Evolutionary conservation across 2,797 vertebrate genomes (phyloP).

Genomic region (Kryptopterus vitreolus): DNA sequence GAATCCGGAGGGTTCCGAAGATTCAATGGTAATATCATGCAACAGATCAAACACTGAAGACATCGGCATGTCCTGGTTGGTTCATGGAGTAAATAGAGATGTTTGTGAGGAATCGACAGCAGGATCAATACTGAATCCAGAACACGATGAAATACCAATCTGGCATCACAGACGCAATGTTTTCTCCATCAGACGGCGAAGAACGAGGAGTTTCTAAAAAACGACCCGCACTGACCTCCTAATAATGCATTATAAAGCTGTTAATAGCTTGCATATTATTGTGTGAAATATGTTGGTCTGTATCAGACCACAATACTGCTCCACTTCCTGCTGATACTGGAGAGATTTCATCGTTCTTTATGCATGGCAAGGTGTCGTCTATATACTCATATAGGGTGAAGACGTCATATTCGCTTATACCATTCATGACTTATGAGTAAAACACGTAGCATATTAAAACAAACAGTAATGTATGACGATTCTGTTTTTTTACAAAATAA

Average conservation of each 20-base stretch:
- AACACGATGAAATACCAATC: neutral
- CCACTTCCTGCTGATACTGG: neutral
- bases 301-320: neutral
- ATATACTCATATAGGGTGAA: neutral
- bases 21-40: neutral
- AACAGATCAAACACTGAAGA: neutral
- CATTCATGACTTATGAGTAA: no score
- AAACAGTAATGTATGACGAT: no score
- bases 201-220: constrained; percentile 8
- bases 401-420: neutral
- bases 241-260: neutral
- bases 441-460: no score
- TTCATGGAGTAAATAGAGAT: neutral
- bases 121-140: neutral
- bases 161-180: neutral
- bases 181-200: neutral
- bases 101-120: neutral
- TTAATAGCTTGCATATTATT: neutral
- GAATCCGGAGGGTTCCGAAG: neutral
- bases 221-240: neutral
- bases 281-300: neutral
- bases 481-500: no score
- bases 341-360: neutral
- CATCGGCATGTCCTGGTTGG: no score
- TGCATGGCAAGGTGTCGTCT: neutral